These are phyloP conservation scores for Beris morrisii DNA, from an alignment of 2,888 invertebrate species.

Conservation along the genomic window DNA sequence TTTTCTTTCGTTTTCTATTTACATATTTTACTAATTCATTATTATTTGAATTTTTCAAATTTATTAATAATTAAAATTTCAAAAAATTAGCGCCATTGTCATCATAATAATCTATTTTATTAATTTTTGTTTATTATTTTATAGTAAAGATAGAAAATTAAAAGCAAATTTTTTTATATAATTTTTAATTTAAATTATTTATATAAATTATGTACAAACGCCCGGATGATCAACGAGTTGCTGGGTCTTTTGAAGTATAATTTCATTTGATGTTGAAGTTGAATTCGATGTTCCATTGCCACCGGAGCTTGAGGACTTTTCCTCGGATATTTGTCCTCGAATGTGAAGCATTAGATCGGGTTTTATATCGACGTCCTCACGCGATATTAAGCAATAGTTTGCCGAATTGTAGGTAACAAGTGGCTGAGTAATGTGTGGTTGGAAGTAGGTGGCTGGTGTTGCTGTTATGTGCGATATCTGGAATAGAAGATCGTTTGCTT, in stretches of 20 bases:
- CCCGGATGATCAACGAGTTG: conserved; percentile 28
- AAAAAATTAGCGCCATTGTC: conserved; percentile 28
- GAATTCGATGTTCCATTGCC: conserved; percentile 3
- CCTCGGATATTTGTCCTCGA: conserved; percentile 64
- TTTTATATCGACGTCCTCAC: conserved; percentile 67
- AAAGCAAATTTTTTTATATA: not conserved
- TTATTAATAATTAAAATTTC: conserved; percentile 27
- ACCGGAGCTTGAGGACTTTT: conserved; percentile 51
- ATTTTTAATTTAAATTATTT: conserved; percentile 1
- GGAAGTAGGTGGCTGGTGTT: conserved; percentile 46
- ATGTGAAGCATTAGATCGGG: conserved; percentile 72
- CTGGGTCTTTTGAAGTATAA: conserved; percentile 21
- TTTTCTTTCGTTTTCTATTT: conserved; percentile 1
- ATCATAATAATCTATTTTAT: conserved; percentile 8
- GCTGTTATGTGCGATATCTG: conserved; percentile 39
- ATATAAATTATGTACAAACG: conserved; percentile 35
- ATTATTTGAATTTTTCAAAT: conserved; percentile 3
- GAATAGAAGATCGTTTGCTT: conserved; percentile 17
- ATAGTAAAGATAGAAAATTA: not conserved
- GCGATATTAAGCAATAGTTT: conserved; percentile 65
- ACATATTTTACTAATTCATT: conserved; percentile 22
- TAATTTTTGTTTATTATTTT: conserved; percentile 1
- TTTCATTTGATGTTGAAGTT: conserved; percentile 3
- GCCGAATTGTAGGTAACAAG: conserved; percentile 41
- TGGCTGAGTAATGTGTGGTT: conserved; percentile 40